Evolutionary conservation across 2,113 vertebrate species (phyloP).

Genomic region (Polypterus senegalus): DNA sequence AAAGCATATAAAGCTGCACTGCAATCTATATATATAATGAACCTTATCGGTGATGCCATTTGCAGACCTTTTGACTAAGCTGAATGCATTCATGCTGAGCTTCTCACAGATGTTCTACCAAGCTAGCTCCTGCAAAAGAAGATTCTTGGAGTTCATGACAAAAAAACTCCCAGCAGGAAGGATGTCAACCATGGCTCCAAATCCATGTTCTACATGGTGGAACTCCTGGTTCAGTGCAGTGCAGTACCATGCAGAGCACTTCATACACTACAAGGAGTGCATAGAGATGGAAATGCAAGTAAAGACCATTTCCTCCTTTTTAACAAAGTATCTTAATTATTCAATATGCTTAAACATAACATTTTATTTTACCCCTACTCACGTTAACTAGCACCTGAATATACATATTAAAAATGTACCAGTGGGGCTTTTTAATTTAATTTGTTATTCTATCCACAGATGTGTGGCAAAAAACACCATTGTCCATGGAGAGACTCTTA

Average conservation of each 20-base stretch:
- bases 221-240: constrained; percentile 10
- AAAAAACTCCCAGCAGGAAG: constrained; percentile 5
- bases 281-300: constrained; percentile 3
- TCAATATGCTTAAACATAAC: no score
- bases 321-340: no score
- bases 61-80: constrained; percentile 16
- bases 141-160: constrained; percentile 10
- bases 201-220: constrained; percentile 13
- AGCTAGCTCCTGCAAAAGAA: constrained; percentile 13
- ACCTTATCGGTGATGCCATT: constrained; percentile 13
- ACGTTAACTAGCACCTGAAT: no score
- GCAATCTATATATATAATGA: constrained; percentile 18
- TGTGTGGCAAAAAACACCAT: constrained; percentile 10
- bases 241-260: not conserved
- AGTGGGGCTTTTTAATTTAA: no score
- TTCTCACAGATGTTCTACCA: constrained; percentile 18
- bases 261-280: constrained; percentile 1
- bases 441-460: constrained; percentile 1
- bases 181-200: constrained; percentile 13
- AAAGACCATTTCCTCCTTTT: no score
- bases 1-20: constrained; percentile 14
- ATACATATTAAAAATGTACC: no score
- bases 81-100: constrained; percentile 16
- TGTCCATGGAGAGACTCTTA: constrained; percentile 16
- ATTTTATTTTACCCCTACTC: no score